A percentile compares a stretch with the other conserved stretches of the same genome.
These are phyloP conservation scores for Drosophila putrida DNA, from an alignment of 2,888 invertebrate species.

Conservation along the genomic window DNA sequence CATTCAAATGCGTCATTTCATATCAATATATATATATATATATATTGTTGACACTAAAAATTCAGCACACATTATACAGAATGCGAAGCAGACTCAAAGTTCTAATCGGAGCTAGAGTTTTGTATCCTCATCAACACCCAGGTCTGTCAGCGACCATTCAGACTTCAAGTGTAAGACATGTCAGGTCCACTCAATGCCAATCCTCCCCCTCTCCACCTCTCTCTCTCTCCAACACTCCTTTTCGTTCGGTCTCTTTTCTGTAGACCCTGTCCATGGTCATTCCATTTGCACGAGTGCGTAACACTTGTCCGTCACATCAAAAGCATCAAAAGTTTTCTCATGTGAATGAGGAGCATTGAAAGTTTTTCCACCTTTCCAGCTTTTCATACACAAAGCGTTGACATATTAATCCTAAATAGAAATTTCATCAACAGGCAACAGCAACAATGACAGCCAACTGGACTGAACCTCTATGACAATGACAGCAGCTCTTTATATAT, in stretches of 20 bases:
- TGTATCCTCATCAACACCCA: constrained; percentile 63
- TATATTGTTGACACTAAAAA: constrained; percentile 55
- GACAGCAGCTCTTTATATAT: not conserved
- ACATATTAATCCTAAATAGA: constrained; percentile 81
- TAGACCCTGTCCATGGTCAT: constrained; percentile 30
- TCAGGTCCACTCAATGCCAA: constrained; percentile 67
- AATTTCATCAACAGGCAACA: constrained; percentile 70
- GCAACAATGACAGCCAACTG: constrained; percentile 37
- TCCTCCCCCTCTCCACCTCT: constrained; percentile 1
- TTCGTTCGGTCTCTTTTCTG: not conserved
- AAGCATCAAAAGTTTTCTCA: constrained; percentile 80
- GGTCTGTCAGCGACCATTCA: constrained; percentile 67
- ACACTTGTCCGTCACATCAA: constrained; percentile 77
- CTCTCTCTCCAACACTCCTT: not conserved
- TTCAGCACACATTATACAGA: constrained; percentile 32
- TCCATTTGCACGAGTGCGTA: constrained; percentile 55
- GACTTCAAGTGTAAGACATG: constrained; percentile 76
- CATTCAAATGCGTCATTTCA: constrained; percentile 69
- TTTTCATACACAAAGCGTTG: constrained; percentile 62
- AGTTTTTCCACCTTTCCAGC: constrained; percentile 73
- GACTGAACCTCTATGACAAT: constrained; percentile 33
- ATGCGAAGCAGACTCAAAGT: not conserved
- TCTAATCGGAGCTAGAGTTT: not conserved
- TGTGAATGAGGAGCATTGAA: constrained; percentile 57
- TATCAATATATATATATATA: constrained; percentile 17